A percentile compares a stretch with the other conserved stretches of the same genome.
Conservation (phyloP, 2,888 invertebrate genomes). For the Mantis religiosa region DNA sequence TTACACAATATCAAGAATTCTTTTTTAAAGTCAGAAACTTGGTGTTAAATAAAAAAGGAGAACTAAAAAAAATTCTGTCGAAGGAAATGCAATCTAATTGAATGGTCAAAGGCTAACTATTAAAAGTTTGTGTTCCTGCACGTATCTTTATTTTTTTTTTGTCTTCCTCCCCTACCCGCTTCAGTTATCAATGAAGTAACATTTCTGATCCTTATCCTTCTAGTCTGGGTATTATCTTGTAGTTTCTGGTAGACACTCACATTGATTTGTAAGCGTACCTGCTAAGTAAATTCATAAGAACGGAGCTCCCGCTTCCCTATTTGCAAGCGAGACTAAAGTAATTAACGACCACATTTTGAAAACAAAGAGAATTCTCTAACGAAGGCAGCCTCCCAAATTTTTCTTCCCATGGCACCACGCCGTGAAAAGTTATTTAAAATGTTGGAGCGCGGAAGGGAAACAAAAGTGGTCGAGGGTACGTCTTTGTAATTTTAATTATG, state of each 20-base stretch:
- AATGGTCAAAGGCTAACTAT: background rate
- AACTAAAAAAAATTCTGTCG: background rate
- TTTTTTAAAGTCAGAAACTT: too few relatives aligned
- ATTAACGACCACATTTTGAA: background rate
- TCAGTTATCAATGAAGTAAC: background rate
- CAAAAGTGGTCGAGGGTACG: background rate
- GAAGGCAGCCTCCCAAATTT: background rate
- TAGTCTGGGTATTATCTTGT: background rate
- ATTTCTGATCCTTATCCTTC: background rate
- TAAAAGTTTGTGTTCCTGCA: background rate
- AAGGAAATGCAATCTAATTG: background rate
- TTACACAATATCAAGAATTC: too few relatives aligned
- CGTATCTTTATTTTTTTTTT: background rate
- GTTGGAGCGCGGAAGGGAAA: background rate
- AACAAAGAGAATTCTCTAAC: background rate
- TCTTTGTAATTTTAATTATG: background rate
- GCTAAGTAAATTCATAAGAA: background rate
- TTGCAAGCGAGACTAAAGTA: background rate
- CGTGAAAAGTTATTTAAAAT: background rate
- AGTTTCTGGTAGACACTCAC: background rate
- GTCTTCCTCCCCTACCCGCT: background rate
- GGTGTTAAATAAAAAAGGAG: too few relatives aligned
- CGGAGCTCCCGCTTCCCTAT: background rate
- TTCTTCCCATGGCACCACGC: background rate
- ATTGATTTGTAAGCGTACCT: background rate